Evolutionary conservation across 2,888 invertebrate genomes (phyloP), one percentile per base, ranked within the genome.

Genomic region (Sceliomorpha sp.): DNA sequence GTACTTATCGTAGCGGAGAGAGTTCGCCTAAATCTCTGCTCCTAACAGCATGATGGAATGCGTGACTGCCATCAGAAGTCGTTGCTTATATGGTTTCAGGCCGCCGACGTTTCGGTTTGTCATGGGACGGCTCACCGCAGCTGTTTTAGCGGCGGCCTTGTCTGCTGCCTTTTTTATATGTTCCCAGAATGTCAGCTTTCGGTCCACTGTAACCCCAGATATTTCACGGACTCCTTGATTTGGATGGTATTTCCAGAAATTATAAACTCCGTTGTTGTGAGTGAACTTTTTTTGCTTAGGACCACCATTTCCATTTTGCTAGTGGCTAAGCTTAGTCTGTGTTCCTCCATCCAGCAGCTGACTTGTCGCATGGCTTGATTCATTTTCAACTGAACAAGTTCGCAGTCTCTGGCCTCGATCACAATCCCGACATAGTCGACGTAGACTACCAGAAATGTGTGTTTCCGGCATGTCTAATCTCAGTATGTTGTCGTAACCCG

Each of bases 161-260:
- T 37, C 59, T 0, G 44, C 34, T 3, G 67, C 55, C 4, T 26
- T 24, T 14, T 9, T 26, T 5, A 76, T 55, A 31, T 79, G 77
- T 2, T 31, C 40, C 14, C 60, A 53, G 29, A 70, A 76, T 24
- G 44, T 68, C 9, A 73, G 24, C 27, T 36, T 29, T 1, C 45
- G 9, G 40, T 75, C 78, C 0, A 78, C 12, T 3, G 10, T 37
- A n/a, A 75, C 58, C 0, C 79, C 0, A 79, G 59, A 31, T 78
- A 77, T 42, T 73, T 74, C 0, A 76, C 24, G n/a, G n/a, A n/a
- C n/a, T n/a, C n/a, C n/a, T n/a, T n/a, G n/a, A n/a, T n/a, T n/a
- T n/a, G n/a, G n/a, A n/a, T n/a, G n/a, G n/a, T n/a, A n/a, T n/a
- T n/a, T n/a, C n/a, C n/a, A n/a, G n/a, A n/a, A n/a, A n/a, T n/a